These are phyloP conservation scores for Heliothis subflexa DNA, from an alignment of 1,140 invertebrate species.

Conservation along the genomic window DNA sequence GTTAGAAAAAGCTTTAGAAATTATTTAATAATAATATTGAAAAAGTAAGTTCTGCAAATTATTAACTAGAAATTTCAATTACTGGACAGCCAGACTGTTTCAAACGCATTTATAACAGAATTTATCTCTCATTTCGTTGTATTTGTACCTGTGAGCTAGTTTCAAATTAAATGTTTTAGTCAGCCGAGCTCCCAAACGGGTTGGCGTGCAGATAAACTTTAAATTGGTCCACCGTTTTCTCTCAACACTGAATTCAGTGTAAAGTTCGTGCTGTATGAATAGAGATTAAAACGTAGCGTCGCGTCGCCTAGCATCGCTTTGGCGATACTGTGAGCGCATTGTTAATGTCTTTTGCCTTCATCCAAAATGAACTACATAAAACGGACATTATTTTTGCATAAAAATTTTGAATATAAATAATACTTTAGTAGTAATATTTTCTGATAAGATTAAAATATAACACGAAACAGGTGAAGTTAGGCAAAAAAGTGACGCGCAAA, in stretches of 20 bases:
- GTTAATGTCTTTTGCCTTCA: too few species aligned
- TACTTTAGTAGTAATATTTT: too few species aligned
- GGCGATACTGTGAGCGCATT: background rate
- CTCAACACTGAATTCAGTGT: slow-evolving; percentile 34
- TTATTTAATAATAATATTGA: too few species aligned
- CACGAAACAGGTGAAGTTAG: too few species aligned
- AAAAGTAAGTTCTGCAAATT: slow-evolving; percentile 14
- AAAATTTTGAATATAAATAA: too few species aligned
- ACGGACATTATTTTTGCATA: too few species aligned
- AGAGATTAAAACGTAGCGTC: slow-evolving; percentile 15
- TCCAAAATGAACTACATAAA: too few species aligned
- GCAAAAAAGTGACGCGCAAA: too few species aligned
- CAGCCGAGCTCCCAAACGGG: slow-evolving; percentile 33
- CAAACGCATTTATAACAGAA: slow-evolving; percentile 36
- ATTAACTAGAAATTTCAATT: background rate
- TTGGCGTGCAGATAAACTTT: slow-evolving; percentile 55
- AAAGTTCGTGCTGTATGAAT: slow-evolving; percentile 29
- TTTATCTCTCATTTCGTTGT: slow-evolving; percentile 29
- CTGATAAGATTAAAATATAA: too few species aligned
- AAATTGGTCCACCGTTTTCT: slow-evolving; percentile 57
- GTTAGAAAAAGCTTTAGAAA: background rate
- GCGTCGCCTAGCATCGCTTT: background rate
- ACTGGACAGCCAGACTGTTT: background rate
- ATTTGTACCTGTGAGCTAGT: slow-evolving; percentile 25
- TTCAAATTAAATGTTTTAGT: slow-evolving; percentile 47